Evolutionary conservation across 2,797 vertebrate species (phyloP).

Genomic region (Pogoniulus pusillus): DNA sequence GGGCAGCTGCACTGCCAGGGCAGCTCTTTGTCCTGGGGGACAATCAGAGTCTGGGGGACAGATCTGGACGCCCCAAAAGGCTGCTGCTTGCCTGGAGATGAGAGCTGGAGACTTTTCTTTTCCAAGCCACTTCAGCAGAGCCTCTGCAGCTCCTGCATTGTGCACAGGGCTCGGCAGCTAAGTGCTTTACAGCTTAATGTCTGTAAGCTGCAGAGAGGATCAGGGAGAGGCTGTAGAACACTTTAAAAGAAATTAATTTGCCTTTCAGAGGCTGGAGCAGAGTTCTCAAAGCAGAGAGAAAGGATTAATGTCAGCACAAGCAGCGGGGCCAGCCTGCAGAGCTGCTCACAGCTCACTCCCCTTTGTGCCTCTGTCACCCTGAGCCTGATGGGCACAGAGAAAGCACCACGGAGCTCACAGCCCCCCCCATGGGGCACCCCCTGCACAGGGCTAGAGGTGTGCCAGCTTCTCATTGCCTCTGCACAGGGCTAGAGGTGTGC

Average conservation of each 20-base stretch:
- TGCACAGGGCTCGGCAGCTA: background rate
- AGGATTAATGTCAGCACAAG: conserved; percentile 40
- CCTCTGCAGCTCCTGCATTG: background rate
- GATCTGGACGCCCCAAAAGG: background rate
- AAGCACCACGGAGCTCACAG: too few relatives aligned
- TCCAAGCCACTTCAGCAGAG: background rate
- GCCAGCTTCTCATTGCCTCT: too few relatives aligned
- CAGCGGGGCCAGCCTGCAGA: background rate
- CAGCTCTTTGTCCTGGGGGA: conserved; percentile 2
- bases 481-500: too few relatives aligned
- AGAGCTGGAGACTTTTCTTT: background rate
- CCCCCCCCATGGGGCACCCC: too few relatives aligned
- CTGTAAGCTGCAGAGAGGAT: background rate
- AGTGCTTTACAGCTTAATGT: conserved; percentile 45
- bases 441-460: too few relatives aligned
- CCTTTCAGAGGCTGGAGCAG: conserved; percentile 31
- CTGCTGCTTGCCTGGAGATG: background rate
- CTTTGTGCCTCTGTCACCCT: conserved; percentile 28
- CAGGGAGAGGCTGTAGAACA: background rate
- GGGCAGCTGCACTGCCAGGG: background rate
- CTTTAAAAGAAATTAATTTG: conserved; percentile 56
- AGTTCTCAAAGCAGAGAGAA: background rate
- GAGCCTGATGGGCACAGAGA: background rate
- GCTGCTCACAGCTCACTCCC: conserved; percentile 18
- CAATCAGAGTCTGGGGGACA: background rate